These are phyloP conservation scores for Drosophila neoperkinsi DNA, from an alignment of 2,888 invertebrate species.

Conservation along the genomic window DNA sequence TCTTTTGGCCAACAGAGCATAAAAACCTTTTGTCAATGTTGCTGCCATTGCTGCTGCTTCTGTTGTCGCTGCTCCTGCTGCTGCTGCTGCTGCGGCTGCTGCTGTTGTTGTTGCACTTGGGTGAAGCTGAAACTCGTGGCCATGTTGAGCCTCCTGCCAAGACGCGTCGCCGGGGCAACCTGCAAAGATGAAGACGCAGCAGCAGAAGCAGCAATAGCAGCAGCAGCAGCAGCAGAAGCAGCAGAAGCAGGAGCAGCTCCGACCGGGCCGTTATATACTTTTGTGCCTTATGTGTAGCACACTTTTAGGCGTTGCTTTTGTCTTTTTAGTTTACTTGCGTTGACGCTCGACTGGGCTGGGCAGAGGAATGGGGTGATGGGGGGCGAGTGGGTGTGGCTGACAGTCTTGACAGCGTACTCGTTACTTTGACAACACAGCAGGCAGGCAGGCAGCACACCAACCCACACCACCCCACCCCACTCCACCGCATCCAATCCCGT, in stretches of 20 bases:
- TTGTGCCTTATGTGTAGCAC: constrained; percentile 71
- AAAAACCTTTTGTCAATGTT: constrained; percentile 61
- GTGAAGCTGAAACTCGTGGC: constrained; percentile 53
- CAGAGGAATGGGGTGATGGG: neutral
- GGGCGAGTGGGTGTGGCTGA: constrained; percentile 56
- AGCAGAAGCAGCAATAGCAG: constrained; percentile 36
- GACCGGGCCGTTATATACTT: constrained; percentile 66
- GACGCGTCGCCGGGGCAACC: constrained; percentile 43
- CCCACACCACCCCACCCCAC: neutral
- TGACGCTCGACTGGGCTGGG: constrained; percentile 26
- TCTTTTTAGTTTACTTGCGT: constrained; percentile 68
- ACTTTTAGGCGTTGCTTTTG: constrained; percentile 77
- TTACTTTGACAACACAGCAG: constrained; percentile 73
- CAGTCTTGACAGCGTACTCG: constrained; percentile 76
- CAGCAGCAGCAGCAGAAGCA: constrained; percentile 36
- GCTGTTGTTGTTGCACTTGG: constrained; percentile 73
- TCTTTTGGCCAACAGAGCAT: neutral
- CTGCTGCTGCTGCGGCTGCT: constrained; percentile 19
- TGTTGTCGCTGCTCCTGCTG: constrained; percentile 6
- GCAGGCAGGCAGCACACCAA: constrained; percentile 7
- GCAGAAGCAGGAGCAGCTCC: constrained; percentile 23
- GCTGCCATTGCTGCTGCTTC: constrained; percentile 14
- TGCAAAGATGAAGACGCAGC: constrained; percentile 67
- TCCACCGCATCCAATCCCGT: neutral
- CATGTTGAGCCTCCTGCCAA: constrained; percentile 55